Evolutionary conservation across 2,888 invertebrate genomes (phyloP).

Genomic region (Volucella inanis): DNA sequence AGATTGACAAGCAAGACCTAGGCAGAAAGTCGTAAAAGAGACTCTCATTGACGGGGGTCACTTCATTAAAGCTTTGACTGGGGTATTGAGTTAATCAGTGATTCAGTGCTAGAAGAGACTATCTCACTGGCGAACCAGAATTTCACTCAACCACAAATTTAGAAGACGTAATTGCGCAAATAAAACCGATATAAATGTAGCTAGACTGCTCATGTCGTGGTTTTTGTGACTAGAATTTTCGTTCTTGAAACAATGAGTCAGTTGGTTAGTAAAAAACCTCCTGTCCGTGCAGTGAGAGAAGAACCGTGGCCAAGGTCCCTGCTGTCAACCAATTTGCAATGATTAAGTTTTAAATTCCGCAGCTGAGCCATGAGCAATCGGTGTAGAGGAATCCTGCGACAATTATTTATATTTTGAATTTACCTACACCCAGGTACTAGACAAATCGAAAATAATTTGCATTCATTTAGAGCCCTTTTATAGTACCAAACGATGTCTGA

Average conservation of each 20-base stretch:
- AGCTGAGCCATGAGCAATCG: too few relatives aligned
- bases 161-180: slow-evolving; percentile 95
- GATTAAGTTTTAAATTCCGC: too few relatives aligned
- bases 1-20: slow-evolving; percentile 86
- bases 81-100: slow-evolving; percentile 90
- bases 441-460: slow-evolving; percentile 24
- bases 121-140: slow-evolving; percentile 78
- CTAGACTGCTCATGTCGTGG: background rate
- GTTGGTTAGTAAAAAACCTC: too few relatives aligned
- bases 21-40: slow-evolving; percentile 82
- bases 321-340: too few relatives aligned
- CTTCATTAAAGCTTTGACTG: slow-evolving; percentile 95
- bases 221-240: slow-evolving; percentile 48
- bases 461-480: slow-evolving; percentile 6
- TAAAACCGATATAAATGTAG: slow-evolving; percentile 90
- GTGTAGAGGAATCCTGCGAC: too few relatives aligned
- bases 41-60: slow-evolving; percentile 85
- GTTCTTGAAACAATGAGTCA: slow-evolving; percentile 9
- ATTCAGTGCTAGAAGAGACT: slow-evolving; percentile 82
- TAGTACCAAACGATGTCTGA: slow-evolving; percentile 8
- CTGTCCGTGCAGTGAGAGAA: too few relatives aligned
- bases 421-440: background rate
- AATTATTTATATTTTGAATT: too few relatives aligned
- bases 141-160: slow-evolving; percentile 84
- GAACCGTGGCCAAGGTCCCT: too few relatives aligned